Evolutionary conservation across 2,113 vertebrate genomes (phyloP).

Genomic region (Numida meleagris): DNA sequence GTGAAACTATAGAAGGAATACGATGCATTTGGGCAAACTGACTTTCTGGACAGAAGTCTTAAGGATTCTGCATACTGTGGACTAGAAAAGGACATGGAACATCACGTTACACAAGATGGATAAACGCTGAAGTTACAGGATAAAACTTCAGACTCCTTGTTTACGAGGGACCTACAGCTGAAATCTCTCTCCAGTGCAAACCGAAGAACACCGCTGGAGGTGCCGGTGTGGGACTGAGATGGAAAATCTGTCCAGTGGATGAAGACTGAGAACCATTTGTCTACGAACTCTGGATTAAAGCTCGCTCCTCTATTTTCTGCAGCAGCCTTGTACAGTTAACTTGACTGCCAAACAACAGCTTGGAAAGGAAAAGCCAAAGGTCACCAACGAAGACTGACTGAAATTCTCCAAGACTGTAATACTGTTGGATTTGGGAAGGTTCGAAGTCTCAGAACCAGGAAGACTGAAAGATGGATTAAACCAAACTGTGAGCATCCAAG

Average conservation of each 20-base stretch:
- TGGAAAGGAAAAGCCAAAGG: slow-evolving; percentile 30
- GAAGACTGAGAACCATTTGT: slow-evolving; percentile 63
- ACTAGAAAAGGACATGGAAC: slow-evolving; percentile 73
- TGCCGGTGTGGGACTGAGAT: slow-evolving; percentile 64
- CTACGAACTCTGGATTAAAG: slow-evolving; percentile 61
- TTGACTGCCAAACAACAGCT: slow-evolving; percentile 58
- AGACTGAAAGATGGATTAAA: slow-evolving; percentile 56
- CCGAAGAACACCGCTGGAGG: slow-evolving; percentile 33
- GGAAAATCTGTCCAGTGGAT: slow-evolving; percentile 51
- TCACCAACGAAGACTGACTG: slow-evolving; percentile 49
- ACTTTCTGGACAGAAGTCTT: slow-evolving; percentile 68
- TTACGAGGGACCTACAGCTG: slow-evolving; percentile 29
- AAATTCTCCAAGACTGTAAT: slow-evolving; percentile 66
- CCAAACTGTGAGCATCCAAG: slow-evolving; percentile 47
- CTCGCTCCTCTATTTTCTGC: background rate
- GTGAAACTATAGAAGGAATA: slow-evolving; percentile 40
- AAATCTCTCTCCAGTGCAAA: slow-evolving; percentile 31
- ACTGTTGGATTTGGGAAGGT: slow-evolving; percentile 66
- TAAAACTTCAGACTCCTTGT: slow-evolving; percentile 58
- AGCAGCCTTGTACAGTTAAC: slow-evolving; percentile 7
- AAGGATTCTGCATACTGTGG: slow-evolving; percentile 56
- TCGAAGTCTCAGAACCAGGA: slow-evolving; percentile 57
- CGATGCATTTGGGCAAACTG: slow-evolving; percentile 52
- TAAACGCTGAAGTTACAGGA: slow-evolving; percentile 49
- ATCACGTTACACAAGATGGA: slow-evolving; percentile 36